Evolutionary conservation across 2,797 vertebrate species (phyloP).

Genomic region (Tiaroga cobitis): DNA sequence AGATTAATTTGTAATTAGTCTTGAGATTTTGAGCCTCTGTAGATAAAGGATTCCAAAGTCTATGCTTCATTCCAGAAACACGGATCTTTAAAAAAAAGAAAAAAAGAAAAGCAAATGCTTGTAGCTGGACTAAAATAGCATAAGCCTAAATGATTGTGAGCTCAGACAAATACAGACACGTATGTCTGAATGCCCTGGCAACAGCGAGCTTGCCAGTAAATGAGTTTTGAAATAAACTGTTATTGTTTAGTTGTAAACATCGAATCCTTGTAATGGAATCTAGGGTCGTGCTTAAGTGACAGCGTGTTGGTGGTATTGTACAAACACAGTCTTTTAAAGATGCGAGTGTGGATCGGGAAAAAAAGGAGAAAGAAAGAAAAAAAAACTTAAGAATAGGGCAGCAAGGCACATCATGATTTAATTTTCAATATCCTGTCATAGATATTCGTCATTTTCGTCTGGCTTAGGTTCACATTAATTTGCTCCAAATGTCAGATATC

Average conservation of each 20-base stretch:
- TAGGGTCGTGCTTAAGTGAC: slow-evolving; percentile 60
- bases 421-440: slow-evolving; percentile 69
- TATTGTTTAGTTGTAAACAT: slow-evolving; percentile 78
- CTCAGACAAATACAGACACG: slow-evolving; percentile 80
- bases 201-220: slow-evolving; percentile 75
- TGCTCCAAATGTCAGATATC: slow-evolving; percentile 70
- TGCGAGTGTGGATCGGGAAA: slow-evolving; percentile 5
- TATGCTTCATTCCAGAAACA: slow-evolving; percentile 79
- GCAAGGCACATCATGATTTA: slow-evolving; percentile 59
- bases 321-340: slow-evolving; percentile 60
- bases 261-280: slow-evolving; percentile 67
- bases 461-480: slow-evolving; percentile 71
- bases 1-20: slow-evolving; percentile 89
- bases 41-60: slow-evolving; percentile 84
- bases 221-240: slow-evolving; percentile 81
- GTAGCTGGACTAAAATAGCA: slow-evolving; percentile 82
- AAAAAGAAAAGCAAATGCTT: slow-evolving; percentile 65
- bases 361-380: slow-evolving; percentile 15
- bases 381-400: slow-evolving; percentile 34
- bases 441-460: slow-evolving; percentile 63
- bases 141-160: slow-evolving; percentile 82
- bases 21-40: slow-evolving; percentile 85
- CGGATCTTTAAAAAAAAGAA: slow-evolving; percentile 82
- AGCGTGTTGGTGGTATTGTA: slow-evolving; percentile 56
- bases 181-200: slow-evolving; percentile 79